Conservation (phyloP, 2,113 vertebrate species). For the Phyllostomus discolor region DNA sequence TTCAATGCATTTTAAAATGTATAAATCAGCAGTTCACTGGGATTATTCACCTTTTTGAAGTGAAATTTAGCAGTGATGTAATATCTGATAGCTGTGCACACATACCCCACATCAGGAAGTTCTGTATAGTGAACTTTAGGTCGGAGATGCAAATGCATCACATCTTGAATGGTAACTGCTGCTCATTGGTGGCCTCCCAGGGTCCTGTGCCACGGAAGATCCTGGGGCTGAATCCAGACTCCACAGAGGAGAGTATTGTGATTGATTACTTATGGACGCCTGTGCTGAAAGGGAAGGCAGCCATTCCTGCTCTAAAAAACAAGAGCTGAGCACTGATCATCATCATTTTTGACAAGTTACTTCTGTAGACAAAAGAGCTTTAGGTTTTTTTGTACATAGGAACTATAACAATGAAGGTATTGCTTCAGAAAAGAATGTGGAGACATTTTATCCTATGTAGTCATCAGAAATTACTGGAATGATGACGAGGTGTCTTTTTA, state of each 20-base stretch:
- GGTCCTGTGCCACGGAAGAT: background rate
- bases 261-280: background rate
- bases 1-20: background rate
- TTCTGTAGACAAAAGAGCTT: background rate
- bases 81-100: background rate
- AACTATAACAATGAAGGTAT: background rate
- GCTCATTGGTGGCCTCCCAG: background rate
- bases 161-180: background rate
- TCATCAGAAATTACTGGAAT: background rate
- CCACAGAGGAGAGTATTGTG: background rate
- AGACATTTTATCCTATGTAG: background rate
- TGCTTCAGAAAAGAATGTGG: background rate
- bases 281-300: background rate
- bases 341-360: background rate
- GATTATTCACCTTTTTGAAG: background rate
- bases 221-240: background rate
- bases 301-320: background rate
- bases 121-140: background rate
- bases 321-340: background rate
- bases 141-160: background rate
- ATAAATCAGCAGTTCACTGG: background rate
- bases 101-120: background rate
- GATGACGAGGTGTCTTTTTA: background rate
- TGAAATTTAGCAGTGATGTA: background rate
- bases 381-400: background rate